phyloP scores from a whole-genome alignment of 2,797 vertebrate species.

The Neosalanx taihuensis region DNA sequence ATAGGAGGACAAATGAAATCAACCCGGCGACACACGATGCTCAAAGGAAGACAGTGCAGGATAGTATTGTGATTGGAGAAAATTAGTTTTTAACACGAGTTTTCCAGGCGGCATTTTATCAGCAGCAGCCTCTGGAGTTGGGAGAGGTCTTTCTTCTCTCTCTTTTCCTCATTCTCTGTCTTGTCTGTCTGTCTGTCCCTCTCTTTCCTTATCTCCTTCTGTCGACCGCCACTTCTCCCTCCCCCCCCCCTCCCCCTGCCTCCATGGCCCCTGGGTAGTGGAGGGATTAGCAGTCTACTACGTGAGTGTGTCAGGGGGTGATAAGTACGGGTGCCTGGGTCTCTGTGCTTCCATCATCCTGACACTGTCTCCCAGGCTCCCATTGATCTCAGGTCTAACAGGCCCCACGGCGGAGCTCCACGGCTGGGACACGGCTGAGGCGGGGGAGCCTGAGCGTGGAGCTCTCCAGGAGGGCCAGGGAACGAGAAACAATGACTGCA shows the following conservation, averaged over 20 bases:
- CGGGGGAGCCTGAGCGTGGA: neutral
- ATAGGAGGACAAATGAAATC: too few species aligned
- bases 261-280: too few species aligned
- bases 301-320: constrained; percentile 5
- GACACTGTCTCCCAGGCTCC: constrained; percentile 19
- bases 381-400: constrained; percentile 34
- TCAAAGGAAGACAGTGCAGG: too few species aligned
- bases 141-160: neutral
- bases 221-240: neutral
- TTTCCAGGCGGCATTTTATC: too few species aligned
- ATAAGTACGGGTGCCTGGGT: constrained; percentile 14
- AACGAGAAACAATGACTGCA: neutral
- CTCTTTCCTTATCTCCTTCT: neutral
- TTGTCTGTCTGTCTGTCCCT: neutral
- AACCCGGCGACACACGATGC: too few species aligned
- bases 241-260: neutral
- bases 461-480: constrained; percentile 4
- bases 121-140: too few species aligned
- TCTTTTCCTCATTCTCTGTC: neutral
- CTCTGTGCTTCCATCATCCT: constrained; percentile 17
- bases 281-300: constrained; percentile 15
- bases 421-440: neutral
- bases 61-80: too few species aligned
- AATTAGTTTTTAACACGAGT: too few species aligned
- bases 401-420: constrained; percentile 6